phyloP scores from a whole-genome alignment of 2,113 vertebrate genomes.

The Strigops habroptila region DNA sequence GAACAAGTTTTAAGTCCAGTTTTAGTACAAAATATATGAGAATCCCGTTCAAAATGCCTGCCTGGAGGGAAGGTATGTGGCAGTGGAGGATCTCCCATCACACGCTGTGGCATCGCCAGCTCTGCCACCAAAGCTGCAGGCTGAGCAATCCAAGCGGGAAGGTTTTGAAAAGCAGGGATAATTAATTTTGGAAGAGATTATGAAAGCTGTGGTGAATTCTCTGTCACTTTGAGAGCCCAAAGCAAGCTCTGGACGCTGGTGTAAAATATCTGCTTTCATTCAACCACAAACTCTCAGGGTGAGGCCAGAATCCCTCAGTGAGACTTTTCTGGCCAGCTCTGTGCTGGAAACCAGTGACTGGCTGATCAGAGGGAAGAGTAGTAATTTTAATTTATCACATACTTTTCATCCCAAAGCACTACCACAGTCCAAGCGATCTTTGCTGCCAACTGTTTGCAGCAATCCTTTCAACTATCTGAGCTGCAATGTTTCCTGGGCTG shows the following conservation, averaged over 20 bases:
- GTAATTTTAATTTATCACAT: not conserved
- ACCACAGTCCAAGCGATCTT: not conserved
- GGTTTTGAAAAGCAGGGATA: not conserved
- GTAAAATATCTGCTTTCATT: constrained; percentile 3
- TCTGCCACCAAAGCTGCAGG: not conserved
- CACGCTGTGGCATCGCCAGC: not conserved
- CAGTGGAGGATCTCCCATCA: not conserved
- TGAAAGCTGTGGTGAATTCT: not conserved
- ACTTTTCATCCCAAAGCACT: not conserved
- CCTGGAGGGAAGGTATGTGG: not conserved
- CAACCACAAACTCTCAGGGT: not conserved
- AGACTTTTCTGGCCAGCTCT: not conserved
- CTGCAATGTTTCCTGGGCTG: not conserved
- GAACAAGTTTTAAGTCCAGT: too few species aligned
- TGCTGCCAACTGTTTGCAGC: not conserved
- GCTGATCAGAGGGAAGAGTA: not conserved
- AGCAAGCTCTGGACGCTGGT: not conserved
- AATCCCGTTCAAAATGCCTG: not conserved
- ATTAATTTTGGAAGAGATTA: constrained; percentile 5
- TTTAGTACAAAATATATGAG: not conserved
- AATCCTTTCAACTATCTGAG: not conserved
- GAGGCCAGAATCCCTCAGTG: constrained; percentile 1
- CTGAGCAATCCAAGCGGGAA: not conserved
- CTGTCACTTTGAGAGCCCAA: not conserved
- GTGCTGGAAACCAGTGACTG: not conserved